phyloP scores from a whole-genome alignment of 2,888 invertebrate genomes.

The Cryptocephalus moraei region DNA sequence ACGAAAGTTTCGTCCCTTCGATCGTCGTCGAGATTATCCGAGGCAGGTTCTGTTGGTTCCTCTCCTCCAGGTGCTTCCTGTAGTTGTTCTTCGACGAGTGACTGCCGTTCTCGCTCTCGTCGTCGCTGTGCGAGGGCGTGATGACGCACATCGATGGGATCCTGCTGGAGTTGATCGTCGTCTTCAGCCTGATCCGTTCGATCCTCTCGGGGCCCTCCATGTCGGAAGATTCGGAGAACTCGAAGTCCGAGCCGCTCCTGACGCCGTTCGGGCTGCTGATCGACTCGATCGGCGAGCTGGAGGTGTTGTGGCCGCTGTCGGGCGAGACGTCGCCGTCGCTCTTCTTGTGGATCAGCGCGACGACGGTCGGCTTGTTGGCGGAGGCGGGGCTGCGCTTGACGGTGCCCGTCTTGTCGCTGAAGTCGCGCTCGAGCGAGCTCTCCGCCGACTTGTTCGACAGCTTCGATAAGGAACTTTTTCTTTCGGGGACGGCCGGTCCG shows the following conservation, averaged over 20 bases:
- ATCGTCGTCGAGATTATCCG: slow-evolving; percentile 18
- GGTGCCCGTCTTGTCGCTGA: slow-evolving; percentile 36
- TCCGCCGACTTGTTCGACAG: slow-evolving; percentile 41
- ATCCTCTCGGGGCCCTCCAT: slow-evolving; percentile 80
- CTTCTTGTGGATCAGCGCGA: slow-evolving; percentile 47
- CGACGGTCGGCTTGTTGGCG: slow-evolving; percentile 45
- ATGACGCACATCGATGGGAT: slow-evolving; percentile 91
- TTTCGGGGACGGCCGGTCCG: slow-evolving; percentile 72
- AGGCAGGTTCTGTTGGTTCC: slow-evolving; percentile 14
- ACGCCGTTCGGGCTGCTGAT: slow-evolving; percentile 61
- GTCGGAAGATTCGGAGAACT: slow-evolving; percentile 79
- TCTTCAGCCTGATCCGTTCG: slow-evolving; percentile 76
- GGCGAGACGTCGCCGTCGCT: slow-evolving; percentile 60
- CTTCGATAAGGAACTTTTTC: slow-evolving; percentile 65
- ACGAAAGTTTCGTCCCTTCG: slow-evolving; percentile 22
- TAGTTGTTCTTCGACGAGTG: slow-evolving; percentile 19
- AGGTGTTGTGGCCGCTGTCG: slow-evolving; percentile 73
- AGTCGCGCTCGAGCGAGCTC: slow-evolving; percentile 36
- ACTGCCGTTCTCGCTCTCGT: slow-evolving; percentile 53
- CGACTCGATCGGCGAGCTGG: slow-evolving; percentile 68
- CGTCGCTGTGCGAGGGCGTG: slow-evolving; percentile 79
- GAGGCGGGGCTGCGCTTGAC: slow-evolving; percentile 35
- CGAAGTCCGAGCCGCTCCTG: slow-evolving; percentile 64
- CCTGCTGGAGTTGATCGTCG: slow-evolving; percentile 74
- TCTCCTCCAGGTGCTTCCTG: slow-evolving; percentile 17